These are phyloP conservation scores for Zhuqinia jingwanae DNA, from an alignment of 2,888 invertebrate genomes.

Conservation along the genomic window DNA sequence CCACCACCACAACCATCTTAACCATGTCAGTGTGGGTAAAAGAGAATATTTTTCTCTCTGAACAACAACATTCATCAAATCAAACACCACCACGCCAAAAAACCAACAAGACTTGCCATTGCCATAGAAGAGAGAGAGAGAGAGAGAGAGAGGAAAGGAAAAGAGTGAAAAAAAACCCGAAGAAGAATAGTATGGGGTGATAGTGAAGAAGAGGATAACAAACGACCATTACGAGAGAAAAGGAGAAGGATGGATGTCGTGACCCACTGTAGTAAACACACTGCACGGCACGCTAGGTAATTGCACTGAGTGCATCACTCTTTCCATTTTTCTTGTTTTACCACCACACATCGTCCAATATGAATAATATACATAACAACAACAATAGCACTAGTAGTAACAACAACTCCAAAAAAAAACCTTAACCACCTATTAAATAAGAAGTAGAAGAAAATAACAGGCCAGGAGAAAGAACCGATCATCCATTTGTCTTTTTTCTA, in stretches of 20 bases:
- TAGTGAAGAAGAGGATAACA: slow-evolving; percentile 27
- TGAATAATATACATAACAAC: background rate
- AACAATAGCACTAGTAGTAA: too few relatives aligned
- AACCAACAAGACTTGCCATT: background rate
- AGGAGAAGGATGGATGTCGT: slow-evolving; percentile 55
- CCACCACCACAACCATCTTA: background rate
- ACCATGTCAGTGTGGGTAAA: background rate
- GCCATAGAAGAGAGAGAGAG: background rate
- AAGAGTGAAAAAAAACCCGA: background rate
- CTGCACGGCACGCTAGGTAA: slow-evolving; percentile 62
- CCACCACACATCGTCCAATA: slow-evolving; percentile 8
- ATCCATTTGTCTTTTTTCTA: slow-evolving; percentile 38
- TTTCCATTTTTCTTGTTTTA: background rate
- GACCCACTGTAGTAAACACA: slow-evolving; percentile 67
- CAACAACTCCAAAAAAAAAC: slow-evolving; percentile 9
- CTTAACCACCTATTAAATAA: too few relatives aligned
- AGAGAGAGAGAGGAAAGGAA: background rate
- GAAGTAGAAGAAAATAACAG: background rate
- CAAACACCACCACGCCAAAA: slow-evolving; percentile 34
- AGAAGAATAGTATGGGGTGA: background rate
- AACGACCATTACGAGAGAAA: slow-evolving; percentile 45
- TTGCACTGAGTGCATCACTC: slow-evolving; percentile 62
- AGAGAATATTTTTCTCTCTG: slow-evolving; percentile 15
- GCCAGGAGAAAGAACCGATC: slow-evolving; percentile 20
- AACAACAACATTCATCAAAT: slow-evolving; percentile 46